phyloP scores from a whole-genome alignment of 2,113 vertebrate genomes.

The Martes martes region DNA sequence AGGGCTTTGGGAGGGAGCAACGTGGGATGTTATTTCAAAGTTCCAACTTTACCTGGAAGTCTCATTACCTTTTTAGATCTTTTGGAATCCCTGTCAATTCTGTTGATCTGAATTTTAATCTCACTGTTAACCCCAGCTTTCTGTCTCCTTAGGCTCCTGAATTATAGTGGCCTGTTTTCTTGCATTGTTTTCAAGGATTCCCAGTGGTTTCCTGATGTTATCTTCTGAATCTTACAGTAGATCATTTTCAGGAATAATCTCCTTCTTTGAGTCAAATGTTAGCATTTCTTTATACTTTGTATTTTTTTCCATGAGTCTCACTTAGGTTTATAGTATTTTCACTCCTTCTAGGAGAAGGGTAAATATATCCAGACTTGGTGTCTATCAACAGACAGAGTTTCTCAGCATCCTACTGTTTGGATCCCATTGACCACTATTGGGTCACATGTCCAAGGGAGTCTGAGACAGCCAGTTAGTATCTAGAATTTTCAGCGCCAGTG shows the following conservation, averaged over 20 bases:
- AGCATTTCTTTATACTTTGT: neutral
- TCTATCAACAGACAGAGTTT: neutral
- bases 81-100: neutral
- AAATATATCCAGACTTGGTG: neutral
- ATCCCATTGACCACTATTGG: neutral
- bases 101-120: neutral
- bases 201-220: neutral
- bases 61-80: neutral
- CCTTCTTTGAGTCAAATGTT: constrained; percentile 9
- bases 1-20: neutral
- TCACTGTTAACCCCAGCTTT: neutral
- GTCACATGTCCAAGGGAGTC: neutral
- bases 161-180: neutral
- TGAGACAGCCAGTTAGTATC: neutral
- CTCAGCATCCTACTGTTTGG: neutral
- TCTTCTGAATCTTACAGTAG: neutral
- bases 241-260: neutral
- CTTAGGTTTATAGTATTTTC: neutral
- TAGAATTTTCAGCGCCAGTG: neutral
- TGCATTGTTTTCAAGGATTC: neutral
- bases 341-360: neutral
- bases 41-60: neutral
- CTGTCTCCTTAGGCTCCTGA: neutral
- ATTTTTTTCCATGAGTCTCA: neutral
- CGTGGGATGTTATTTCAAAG: neutral